Base-by-base conservation (phyloP, 2,888 invertebrate species). In the Tipula unca region DNA sequence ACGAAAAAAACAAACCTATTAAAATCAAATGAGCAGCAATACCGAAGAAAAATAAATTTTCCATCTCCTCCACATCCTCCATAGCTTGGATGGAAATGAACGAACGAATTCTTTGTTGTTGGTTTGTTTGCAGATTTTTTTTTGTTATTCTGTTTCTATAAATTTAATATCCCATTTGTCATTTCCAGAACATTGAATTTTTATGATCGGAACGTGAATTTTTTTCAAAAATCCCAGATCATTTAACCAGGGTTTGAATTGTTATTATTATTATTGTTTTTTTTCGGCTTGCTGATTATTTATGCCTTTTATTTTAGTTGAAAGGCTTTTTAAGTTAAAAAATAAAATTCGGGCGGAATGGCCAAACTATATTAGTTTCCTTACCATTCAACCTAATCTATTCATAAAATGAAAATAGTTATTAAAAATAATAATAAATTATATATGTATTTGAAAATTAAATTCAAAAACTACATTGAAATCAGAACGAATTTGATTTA, bases 171-270 rank as follows among this genome's bases (percentile, higher is more conserved):
- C 29, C 85, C 29, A 85, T 85, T 85, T 85, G 85, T 85, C 85
- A 85, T 85, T 85, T 85, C 48, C 85, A 54, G 48, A 54, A 29
- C 85, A 85, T 85, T 85, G 85, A 85, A 85, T 85, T 85, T 69
- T 85, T 54, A 85, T 85, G 85, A 85, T 85, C 85, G 29, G 85
- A 48, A 85, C 85, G 85, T 85, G 85, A 32, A 85, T 85, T 85
- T 85, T n/a, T 29, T 25, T 85, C 83, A 83, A 83, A 36, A 84
- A 35, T 84, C 32, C 36, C 84, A 84, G 84, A 84, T 84, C 84
- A 84, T 84, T 84, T 84, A 84, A 32, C 84, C 84, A 84, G 36
- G 35, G 29, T 83, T 32, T 83, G 35, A 83, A 32, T 83, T 29
- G 83, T 83, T 83, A 83, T 83, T 83, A 17, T 32, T 82, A 6